phyloP scores from a whole-genome alignment of 1,140 invertebrate species.

The Metopolophium dirhodum region DNA sequence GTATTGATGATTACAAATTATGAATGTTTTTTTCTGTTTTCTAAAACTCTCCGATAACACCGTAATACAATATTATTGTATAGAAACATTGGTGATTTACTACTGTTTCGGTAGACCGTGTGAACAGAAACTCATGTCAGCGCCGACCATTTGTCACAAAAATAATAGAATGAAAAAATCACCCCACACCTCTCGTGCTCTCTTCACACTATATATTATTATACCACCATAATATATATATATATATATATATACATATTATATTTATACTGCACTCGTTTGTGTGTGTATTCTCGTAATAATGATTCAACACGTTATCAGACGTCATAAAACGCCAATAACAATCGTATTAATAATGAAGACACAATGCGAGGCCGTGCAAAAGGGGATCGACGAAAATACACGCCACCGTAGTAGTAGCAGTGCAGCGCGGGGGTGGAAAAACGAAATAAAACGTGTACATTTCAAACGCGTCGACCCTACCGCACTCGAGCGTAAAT shows the following conservation, averaged over 20 bases:
- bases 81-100: neutral
- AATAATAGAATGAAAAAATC: neutral
- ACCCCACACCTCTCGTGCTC: neutral
- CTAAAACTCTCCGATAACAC: neutral
- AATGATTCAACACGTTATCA: constrained; percentile 44
- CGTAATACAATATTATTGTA: neutral
- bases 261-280: neutral
- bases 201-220: neutral
- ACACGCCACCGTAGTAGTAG: neutral
- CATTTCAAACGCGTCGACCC: constrained; percentile 37
- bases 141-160: constrained; percentile 41
- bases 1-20: constrained; percentile 8
- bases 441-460: constrained; percentile 38
- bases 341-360: constrained; percentile 34
- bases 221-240: neutral
- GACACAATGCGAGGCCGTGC: neutral
- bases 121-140: constrained; percentile 34
- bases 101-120: constrained; percentile 32
- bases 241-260: neutral
- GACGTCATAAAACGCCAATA: constrained; percentile 50
- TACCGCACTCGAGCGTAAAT: neutral
- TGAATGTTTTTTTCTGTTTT: neutral
- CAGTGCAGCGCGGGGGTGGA: neutral
- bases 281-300: constrained; percentile 11
- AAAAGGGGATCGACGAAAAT: constrained; percentile 26